Evolutionary conservation across 2,113 vertebrate genomes (phyloP).

Genomic region (Siniperca knerii): DNA sequence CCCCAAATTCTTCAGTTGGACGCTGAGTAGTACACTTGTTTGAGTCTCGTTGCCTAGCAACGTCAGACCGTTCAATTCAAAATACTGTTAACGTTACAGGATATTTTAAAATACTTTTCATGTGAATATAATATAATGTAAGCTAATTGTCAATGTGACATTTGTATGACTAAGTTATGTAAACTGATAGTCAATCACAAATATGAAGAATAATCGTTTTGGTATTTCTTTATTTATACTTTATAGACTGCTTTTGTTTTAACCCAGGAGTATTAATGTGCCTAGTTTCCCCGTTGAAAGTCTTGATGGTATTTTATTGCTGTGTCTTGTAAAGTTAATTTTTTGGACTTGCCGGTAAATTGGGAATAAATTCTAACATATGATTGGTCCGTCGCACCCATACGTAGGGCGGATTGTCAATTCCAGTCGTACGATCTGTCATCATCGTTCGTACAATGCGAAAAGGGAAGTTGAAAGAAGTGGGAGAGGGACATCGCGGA

Average conservation of each 20-base stretch:
- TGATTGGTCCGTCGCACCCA: conserved; percentile 67
- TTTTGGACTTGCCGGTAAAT: not conserved
- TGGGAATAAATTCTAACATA: conserved; percentile 3
- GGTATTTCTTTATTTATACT: not conserved
- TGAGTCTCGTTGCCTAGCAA: conserved; percentile 65
- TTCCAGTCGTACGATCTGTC: conserved; percentile 81
- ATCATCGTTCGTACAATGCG: conserved; percentile 78
- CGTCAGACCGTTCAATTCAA: not conserved
- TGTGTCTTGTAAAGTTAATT: not conserved
- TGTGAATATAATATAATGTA: not conserved
- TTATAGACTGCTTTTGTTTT: not conserved
- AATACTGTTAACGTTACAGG: not conserved
- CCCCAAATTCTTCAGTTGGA: not conserved
- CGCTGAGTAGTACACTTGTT: not conserved
- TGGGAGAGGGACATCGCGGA: conserved; percentile 68
- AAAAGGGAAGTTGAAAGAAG: conserved; percentile 84
- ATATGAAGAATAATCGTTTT: not conserved
- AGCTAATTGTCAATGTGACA: not conserved
- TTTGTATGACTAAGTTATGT: not conserved
- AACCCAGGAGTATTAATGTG: not conserved
- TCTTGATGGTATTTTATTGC: not conserved
- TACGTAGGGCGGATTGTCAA: conserved; percentile 68
- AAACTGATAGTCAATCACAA: not conserved
- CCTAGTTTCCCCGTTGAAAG: not conserved
- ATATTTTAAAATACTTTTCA: not conserved